Conservation (phyloP, 2,888 invertebrate genomes). For the Eudemis profundana region DNA sequence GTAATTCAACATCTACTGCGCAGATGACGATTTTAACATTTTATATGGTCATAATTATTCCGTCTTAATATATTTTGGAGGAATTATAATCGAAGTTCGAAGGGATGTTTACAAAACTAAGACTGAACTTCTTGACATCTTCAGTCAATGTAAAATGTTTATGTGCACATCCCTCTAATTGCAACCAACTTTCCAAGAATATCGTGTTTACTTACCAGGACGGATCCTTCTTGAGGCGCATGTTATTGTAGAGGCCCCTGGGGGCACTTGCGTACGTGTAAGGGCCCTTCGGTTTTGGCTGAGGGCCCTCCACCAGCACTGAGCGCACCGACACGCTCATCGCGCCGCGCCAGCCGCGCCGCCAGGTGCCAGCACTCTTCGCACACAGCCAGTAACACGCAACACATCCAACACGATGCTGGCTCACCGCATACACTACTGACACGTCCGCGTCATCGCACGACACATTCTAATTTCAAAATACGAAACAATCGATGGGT, state of each 20-base stretch:
- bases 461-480: slow-evolving; percentile 38
- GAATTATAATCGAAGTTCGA: not conserved
- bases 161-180: not conserved
- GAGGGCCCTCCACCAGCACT: slow-evolving; percentile 75
- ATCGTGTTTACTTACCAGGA: slow-evolving; percentile 68
- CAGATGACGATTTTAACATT: too few relatives aligned
- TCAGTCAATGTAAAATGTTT: not conserved
- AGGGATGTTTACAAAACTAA: not conserved
- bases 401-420: slow-evolving; percentile 63
- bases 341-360: slow-evolving; percentile 44
- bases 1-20: too few relatives aligned
- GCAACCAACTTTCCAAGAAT: not conserved
- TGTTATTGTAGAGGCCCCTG: slow-evolving; percentile 85
- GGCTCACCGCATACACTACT: slow-evolving; percentile 13
- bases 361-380: slow-evolving; percentile 63
- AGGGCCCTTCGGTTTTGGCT: slow-evolving; percentile 69
- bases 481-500: slow-evolving; percentile 40
- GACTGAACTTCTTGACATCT: not conserved
- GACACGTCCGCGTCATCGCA: slow-evolving; percentile 19
- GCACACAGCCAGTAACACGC: slow-evolving; percentile 62
- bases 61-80: too few relatives aligned
- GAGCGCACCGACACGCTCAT: slow-evolving; percentile 77
- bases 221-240: slow-evolving; percentile 78
- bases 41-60: too few relatives aligned
- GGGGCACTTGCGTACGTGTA: slow-evolving; percentile 87